A percentile compares a stretch with the other conserved stretches of the same genome.
Evolutionary conservation across 2,888 invertebrate genomes (phyloP).

Genomic region (Eilema sororculum): DNA sequence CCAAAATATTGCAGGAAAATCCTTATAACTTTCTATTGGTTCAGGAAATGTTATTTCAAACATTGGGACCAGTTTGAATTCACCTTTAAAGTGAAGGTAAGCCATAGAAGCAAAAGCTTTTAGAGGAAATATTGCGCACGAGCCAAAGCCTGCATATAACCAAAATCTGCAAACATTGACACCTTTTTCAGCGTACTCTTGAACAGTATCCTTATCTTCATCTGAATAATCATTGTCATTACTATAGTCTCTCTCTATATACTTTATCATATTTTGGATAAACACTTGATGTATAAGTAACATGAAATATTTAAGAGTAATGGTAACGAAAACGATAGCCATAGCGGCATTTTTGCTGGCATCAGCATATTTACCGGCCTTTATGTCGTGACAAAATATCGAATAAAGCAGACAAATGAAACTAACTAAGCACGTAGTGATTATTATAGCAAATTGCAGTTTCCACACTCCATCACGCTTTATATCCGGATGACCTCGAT

Average conservation of each 20-base stretch:
- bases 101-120: conserved; percentile 64
- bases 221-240: conserved; percentile 42
- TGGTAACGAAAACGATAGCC: conserved; percentile 59
- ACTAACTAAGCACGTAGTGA: conserved; percentile 30
- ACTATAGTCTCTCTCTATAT: conserved; percentile 65
- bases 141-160: conserved; percentile 53
- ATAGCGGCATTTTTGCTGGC: conserved; percentile 67
- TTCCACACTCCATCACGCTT: conserved; percentile 53
- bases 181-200: conserved; percentile 58
- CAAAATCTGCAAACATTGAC: conserved; percentile 62
- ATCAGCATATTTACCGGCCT: conserved; percentile 55
- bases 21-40: conserved; percentile 59
- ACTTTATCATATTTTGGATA: conserved; percentile 56
- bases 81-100: conserved; percentile 54
- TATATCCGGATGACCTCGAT: conserved; percentile 58
- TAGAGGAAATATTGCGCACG: conserved; percentile 62
- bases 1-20: conserved; percentile 48
- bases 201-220: conserved; percentile 60
- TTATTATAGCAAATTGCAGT: conserved; percentile 45
- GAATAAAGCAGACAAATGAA: conserved; percentile 57
- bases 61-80: conserved; percentile 61
- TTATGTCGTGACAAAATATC: conserved; percentile 59
- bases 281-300: conserved; percentile 56
- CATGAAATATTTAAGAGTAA: conserved; percentile 61
- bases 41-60: conserved; percentile 66